Evolutionary conservation across 1,140 invertebrate species (phyloP).

Genomic region (Brachionus paranguensis): DNA sequence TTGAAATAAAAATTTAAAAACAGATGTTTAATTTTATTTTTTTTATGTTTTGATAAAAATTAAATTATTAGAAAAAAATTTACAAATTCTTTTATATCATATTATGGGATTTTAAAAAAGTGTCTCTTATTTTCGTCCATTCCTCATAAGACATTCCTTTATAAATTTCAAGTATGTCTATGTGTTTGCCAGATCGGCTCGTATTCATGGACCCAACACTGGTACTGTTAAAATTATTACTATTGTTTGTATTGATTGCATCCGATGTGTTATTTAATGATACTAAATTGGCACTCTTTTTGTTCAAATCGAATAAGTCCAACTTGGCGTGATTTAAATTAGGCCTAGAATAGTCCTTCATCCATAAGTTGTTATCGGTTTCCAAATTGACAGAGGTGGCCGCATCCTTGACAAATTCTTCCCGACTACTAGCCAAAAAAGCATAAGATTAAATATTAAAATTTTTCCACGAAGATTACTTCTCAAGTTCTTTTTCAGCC

Average conservation of each 20-base stretch:
- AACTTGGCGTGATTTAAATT: background rate
- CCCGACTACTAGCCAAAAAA: background rate
- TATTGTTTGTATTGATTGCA: background rate
- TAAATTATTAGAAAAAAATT: background rate
- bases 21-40: background rate
- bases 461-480: background rate
- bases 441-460: background rate
- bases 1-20: background rate
- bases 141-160: constrained; percentile 36
- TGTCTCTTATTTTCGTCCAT: constrained; percentile 27
- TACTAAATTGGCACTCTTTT: background rate
- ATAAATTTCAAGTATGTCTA: constrained; percentile 21
- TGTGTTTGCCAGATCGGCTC: background rate
- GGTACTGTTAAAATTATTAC: background rate
- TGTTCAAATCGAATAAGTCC: constrained; percentile 1
- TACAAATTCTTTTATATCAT: constrained; percentile 17
- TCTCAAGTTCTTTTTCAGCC: constrained; percentile 37
- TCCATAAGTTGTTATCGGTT: constrained; percentile 19
- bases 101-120: constrained; percentile 36
- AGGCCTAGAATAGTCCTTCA: constrained; percentile 35
- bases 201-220: constrained; percentile 9
- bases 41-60: background rate
- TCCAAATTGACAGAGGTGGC: background rate
- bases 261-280: background rate
- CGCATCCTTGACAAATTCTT: constrained; percentile 10